phyloP scores from a whole-genome alignment of 2,888 invertebrate genomes.

The Melanostoma scalare region DNA sequence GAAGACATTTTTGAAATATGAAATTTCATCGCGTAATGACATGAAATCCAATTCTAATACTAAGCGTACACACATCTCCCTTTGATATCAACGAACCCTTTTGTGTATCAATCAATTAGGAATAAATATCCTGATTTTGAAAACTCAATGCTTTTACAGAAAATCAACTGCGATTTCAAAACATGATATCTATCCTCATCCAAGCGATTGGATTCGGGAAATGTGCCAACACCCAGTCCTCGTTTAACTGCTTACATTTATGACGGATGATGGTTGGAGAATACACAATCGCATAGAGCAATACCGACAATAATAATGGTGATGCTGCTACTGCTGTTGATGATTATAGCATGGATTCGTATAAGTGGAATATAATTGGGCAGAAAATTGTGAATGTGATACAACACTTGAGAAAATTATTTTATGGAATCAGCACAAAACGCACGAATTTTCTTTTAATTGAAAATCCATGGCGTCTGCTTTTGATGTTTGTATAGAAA shows the following conservation, averaged over 20 bases:
- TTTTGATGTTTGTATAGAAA: too few species aligned
- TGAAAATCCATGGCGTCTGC: neutral
- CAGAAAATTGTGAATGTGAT: slow-evolving; percentile 61
- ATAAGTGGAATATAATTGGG: slow-evolving; percentile 65
- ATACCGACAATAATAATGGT: slow-evolving; percentile 33
- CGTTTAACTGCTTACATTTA: neutral
- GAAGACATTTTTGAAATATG: neutral
- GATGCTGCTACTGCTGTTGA: slow-evolving; percentile 25
- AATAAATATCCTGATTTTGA: slow-evolving; percentile 66
- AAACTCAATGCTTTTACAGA: slow-evolving; percentile 65
- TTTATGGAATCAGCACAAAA: slow-evolving; percentile 42
- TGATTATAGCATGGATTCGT: slow-evolving; percentile 35
- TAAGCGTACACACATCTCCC: slow-evolving; percentile 4
- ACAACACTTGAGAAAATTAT: slow-evolving; percentile 46
- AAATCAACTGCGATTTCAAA: slow-evolving; percentile 63
- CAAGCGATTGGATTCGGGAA: slow-evolving; percentile 61
- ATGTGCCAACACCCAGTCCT: slow-evolving; percentile 51
- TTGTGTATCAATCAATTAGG: slow-evolving; percentile 67
- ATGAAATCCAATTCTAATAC: slow-evolving; percentile 17
- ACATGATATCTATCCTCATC: slow-evolving; percentile 57
- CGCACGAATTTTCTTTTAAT: slow-evolving; percentile 39
- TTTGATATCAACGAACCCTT: slow-evolving; percentile 22
- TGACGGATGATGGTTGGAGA: slow-evolving; percentile 31
- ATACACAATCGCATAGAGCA: slow-evolving; percentile 6
- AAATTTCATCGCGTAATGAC: slow-evolving; percentile 51